Percentiles rank a stretch among this genome's conserved stretches.
Evolutionary conservation across 2,888 invertebrate genomes (phyloP).

Genomic region (Pantelozetes paolii): DNA sequence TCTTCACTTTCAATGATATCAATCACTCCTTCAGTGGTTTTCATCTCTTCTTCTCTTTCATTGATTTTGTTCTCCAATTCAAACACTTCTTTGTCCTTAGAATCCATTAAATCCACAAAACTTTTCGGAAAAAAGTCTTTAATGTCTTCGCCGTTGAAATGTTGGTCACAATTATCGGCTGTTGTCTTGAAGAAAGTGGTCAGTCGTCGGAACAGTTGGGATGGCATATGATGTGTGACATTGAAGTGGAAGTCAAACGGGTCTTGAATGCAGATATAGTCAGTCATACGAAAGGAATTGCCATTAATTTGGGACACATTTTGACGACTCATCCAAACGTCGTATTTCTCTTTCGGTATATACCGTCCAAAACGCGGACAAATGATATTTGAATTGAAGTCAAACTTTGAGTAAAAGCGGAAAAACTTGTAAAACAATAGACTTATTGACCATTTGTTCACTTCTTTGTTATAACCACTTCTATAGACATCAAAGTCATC

Average conservation of each 20-base stretch:
- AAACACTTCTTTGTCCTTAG: background rate
- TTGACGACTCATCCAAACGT: background rate
- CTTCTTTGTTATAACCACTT: background rate
- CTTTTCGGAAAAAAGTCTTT: background rate
- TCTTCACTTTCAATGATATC: background rate
- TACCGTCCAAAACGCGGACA: background rate
- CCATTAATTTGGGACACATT: background rate
- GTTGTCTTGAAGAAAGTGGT: background rate
- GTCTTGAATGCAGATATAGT: background rate
- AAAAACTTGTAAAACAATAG: background rate
- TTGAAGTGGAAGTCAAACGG: constrained; percentile 15
- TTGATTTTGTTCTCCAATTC: background rate
- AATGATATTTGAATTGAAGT: background rate
- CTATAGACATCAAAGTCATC: background rate
- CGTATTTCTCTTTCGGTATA: background rate
- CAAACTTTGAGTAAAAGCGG: background rate
- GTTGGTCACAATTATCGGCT: background rate
- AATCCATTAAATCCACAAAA: background rate
- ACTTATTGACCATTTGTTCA: background rate
- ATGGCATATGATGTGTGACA: constrained; percentile 10
- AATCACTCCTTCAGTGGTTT: background rate
- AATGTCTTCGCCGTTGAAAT: background rate
- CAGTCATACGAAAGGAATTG: background rate
- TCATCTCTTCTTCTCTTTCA: background rate
- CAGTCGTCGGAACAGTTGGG: background rate